Evolutionary conservation across 2,888 invertebrate genomes (phyloP), one percentile per base, ranked within the genome.

Genomic region (Troides aeacus): DNA sequence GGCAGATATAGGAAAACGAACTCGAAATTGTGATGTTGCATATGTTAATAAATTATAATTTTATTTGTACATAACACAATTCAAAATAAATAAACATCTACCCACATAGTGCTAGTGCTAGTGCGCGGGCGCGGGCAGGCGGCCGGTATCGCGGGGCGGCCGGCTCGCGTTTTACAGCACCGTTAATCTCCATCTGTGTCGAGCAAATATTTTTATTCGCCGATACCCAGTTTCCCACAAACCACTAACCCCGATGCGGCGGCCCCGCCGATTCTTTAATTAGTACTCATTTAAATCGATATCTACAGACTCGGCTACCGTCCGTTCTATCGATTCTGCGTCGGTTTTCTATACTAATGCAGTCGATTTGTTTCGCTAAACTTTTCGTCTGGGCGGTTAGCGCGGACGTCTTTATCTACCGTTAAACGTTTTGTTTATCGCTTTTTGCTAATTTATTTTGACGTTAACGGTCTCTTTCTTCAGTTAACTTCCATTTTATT

Each of bases 171-270:
- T 83, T 78, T 74, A 84, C 80, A 75, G 71, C 75, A 73, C 74
- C 79, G 79, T 84, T 79, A 82, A 83, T 78, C 75, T 76, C 68
- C 76, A 80, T 80, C 75, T 77, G 77, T 81, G 82, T 75, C 79
- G 75, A 75, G 78, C 78, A 82, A 84, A 84, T 83, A 83, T 84
- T 84, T 85, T 85, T 81, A 80, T 79, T 79, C 74, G 73, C 30
- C 70, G 58, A 73, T 75, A 81, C 80, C 84, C 83, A 81, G 83
- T 84, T 83, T 74, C 72, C 77, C 80, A 76, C 75, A 82, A 79
- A 80, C 81, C 75, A 81, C 79, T 87, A 82, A 86, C 85, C 88
- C 79, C 79, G 76, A 81, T 84, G 76, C 74, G 50, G 64, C 76
- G 78, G 73, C 75, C 64, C 68, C 77, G 73, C 74, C 74, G 75